These are phyloP conservation scores for Ceryle rudis DNA, from an alignment of 2,797 vertebrate species.

Conservation along the genomic window DNA sequence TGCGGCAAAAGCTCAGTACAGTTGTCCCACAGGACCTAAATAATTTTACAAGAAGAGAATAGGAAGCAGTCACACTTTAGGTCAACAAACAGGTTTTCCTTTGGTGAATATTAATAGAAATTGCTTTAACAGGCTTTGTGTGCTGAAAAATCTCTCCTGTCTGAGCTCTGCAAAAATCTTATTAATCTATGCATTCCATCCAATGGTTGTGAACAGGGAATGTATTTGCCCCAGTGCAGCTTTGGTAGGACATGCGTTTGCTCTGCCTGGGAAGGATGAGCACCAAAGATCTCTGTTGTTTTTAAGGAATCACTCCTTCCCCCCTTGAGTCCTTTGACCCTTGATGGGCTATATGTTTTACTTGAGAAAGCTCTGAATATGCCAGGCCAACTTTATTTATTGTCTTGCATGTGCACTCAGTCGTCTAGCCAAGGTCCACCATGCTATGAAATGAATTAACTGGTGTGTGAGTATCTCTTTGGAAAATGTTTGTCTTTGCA, in stretches of 20 bases:
- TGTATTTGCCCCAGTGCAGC: background rate
- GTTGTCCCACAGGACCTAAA: constrained; percentile 74
- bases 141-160: constrained; percentile 27
- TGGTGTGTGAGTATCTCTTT: background rate
- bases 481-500: background rate
- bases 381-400: background rate
- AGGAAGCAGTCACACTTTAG: constrained; percentile 23
- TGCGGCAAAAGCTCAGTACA: constrained; percentile 73
- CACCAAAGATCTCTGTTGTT: background rate
- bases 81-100: constrained; percentile 72
- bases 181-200: background rate
- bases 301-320: background rate
- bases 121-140: background rate
- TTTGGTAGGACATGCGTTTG: background rate
- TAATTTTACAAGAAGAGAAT: constrained; percentile 73
- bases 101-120: constrained; percentile 71
- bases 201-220: constrained; percentile 38
- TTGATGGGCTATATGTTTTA: background rate
- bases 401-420: background rate
- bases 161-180: background rate
- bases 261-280: background rate
- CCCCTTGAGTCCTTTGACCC: background rate
- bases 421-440: background rate
- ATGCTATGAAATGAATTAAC: background rate
- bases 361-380: background rate